Base-by-base conservation (phyloP, 2,797 vertebrate species). In the Micromesistius poutassou region DNA sequence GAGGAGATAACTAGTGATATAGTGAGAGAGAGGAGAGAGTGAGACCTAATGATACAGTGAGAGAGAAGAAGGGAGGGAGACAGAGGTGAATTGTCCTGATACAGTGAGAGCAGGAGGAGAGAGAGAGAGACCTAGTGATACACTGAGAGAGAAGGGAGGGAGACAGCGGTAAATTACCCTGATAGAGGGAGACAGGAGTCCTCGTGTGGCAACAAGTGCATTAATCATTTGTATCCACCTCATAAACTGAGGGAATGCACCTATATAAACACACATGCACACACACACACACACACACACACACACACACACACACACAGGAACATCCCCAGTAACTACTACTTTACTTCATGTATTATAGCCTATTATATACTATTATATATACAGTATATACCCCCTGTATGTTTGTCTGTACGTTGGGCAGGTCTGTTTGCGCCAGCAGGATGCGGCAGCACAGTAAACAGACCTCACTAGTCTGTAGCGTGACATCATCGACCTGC, bases 391-490 rank as follows among this genome's bases (percentile, higher is more conserved):
- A 33, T 3, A 33, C 33, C 33, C 33, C 78, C 81, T 76, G 42
- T 79, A 50, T 38, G 9, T 76, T 40, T 73, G 78, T 79, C 16
- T 78, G 72, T 78, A 79, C 81, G 79, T 25, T n/a, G 5, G 55
- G 31, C 42, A 68, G 77, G 78, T 85, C 30, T 80, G 82, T 87
- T 87, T 83, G 31, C 78, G 72, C 9, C 74, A 22, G 16, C 74
- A 74, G 75, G 78, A 72, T 28, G 7, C 5, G 0, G 80, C n/a
- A 46, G 83, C 31, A 81, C 90, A 76, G 84, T 89, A 90, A 92
- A 91, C 85, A 89, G 78, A 66, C 74, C 74, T 79, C 70, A 1
- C 22, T n/a, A n/a, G 46, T 25, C 55, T 28, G 1, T 28, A 2
- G 25, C 28, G 62, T 12, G 62, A 28, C 62, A 9, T 66, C 55